A percentile compares a stretch with the other conserved stretches of the same genome.
Evolutionary conservation across 2,888 invertebrate species (phyloP).

Genomic region (Limenitis camilla): DNA sequence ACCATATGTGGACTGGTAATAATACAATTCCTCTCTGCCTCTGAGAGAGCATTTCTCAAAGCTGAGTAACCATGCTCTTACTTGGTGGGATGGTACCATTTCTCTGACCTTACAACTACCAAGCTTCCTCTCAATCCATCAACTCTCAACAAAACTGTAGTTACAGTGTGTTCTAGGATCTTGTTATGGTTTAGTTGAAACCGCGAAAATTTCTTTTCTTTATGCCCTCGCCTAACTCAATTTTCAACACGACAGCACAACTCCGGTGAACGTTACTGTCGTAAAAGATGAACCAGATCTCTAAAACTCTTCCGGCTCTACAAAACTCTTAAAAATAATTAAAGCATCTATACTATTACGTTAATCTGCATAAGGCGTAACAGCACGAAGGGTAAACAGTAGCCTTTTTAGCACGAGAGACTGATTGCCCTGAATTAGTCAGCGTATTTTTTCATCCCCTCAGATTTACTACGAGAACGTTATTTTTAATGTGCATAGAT

Average conservation of each 20-base stretch:
- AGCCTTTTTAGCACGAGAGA: slow-evolving; percentile 44
- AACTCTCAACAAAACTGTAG: no score
- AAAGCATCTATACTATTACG: not conserved
- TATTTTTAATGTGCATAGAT: slow-evolving; percentile 45
- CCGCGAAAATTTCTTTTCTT: no score
- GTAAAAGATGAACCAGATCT: not conserved
- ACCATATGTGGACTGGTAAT: no score
- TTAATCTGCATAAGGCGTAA: not conserved
- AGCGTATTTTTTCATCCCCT: slow-evolving; percentile 42
- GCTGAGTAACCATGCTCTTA: not conserved
- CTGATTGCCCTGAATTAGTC: slow-evolving; percentile 54
- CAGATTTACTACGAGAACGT: slow-evolving; percentile 38
- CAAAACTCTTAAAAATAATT: not conserved
- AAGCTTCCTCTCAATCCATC: no score
- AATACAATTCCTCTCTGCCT: no score
- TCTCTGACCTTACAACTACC: no score
- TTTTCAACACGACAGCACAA: no score
- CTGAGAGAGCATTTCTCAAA: not conserved
- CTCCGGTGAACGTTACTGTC: not conserved
- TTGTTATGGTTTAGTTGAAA: no score
- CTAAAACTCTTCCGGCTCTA: not conserved
- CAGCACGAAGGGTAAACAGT: slow-evolving; percentile 4
- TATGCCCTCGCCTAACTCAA: no score
- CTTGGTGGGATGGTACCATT: no score
- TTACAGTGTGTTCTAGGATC: no score